These are phyloP conservation scores for Gobio occitaniae DNA, from an alignment of 2,797 vertebrate species.

Conservation along the genomic window DNA sequence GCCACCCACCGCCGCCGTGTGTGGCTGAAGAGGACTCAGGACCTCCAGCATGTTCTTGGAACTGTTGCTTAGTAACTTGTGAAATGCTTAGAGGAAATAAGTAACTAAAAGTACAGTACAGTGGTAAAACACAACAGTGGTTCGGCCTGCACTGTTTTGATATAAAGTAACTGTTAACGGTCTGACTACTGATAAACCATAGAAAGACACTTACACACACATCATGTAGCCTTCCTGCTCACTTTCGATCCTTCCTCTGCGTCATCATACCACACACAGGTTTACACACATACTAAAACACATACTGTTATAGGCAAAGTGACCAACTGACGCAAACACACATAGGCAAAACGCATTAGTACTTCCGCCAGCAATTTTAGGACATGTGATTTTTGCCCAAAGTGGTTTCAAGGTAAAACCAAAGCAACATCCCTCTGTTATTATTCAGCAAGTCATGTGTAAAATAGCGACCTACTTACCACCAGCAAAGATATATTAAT, in stretches of 20 bases:
- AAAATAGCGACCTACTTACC: constrained; percentile 13
- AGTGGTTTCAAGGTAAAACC: constrained; percentile 18
- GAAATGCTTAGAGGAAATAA: constrained; percentile 35
- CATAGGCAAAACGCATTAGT: neutral
- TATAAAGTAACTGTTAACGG: constrained; percentile 1
- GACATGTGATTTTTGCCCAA: neutral
- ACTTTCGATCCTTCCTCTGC: constrained; percentile 16
- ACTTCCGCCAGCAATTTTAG: neutral
- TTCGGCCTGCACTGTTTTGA: neutral
- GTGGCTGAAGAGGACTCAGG: constrained; percentile 55
- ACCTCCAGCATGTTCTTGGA: constrained; percentile 58
- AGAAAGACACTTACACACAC: constrained; percentile 8
- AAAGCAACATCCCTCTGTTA: neutral
- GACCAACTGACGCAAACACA: constrained; percentile 9
- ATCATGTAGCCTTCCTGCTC: neutral
- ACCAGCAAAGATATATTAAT: constrained; percentile 29
- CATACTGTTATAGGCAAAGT: constrained; percentile 23
- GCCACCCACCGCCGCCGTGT: constrained; percentile 57
- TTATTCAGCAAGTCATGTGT: constrained; percentile 8
- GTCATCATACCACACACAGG: constrained; percentile 55
- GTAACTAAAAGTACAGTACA: constrained; percentile 24
- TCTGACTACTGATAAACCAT: neutral
- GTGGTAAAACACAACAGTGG: constrained; percentile 1
- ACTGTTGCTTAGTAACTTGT: constrained; percentile 54
- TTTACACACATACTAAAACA: constrained; percentile 45